Evolutionary conservation across 2,888 invertebrate genomes (phyloP), one percentile per base, ranked within the genome.

Genomic region (Chouioia cunea): DNA sequence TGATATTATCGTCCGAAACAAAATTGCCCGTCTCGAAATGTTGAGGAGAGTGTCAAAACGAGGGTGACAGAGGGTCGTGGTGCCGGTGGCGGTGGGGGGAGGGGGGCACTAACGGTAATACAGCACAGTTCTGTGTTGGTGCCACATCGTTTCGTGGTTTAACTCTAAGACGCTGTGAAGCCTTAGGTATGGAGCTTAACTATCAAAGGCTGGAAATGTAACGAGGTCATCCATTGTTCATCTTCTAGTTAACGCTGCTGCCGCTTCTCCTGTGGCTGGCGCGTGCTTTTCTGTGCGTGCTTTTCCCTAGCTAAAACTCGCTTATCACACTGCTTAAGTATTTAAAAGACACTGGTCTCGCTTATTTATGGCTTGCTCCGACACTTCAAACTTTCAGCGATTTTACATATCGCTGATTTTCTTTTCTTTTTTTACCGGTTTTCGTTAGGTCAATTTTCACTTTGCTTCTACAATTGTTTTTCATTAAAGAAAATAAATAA

Each of bases 211-310:
- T 71, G 68, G 54, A 73, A 74, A 67, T 36, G 59, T 71, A 74
- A 74, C 67, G 74, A 75, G 70, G 69, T 74, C 71, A 65, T 71
- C 67, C 63, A 74, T 76, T 75, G 73, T 75, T 75, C 71, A 74
- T 71, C 72, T 72, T 68, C 36, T 65, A 58, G 64, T 58, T 65
- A 62, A 27, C 60, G 48, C 52, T 50, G 58, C 57, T n/a, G 54
- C 44, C 18, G 12, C 48, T 18, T 27, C 6, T 6, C 27, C 4
- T 6, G 6, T 27, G n/a, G n/a, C n/a, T n/a, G 43, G 48, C 43
- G 14, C 20, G 46, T 15, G 20, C 44, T 58, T 18, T 16, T 44
- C 43, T 15, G 47, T 23, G 44, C 52, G 22, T 6, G 58, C 22
- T 48, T 16, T 60, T 63, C 53, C 44, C 43, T 18, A 46, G 4